A percentile compares a stretch with the other conserved stretches of the same genome.
phyloP scores from a whole-genome alignment of 2,113 vertebrate genomes.

The Lasiurus borealis region DNA sequence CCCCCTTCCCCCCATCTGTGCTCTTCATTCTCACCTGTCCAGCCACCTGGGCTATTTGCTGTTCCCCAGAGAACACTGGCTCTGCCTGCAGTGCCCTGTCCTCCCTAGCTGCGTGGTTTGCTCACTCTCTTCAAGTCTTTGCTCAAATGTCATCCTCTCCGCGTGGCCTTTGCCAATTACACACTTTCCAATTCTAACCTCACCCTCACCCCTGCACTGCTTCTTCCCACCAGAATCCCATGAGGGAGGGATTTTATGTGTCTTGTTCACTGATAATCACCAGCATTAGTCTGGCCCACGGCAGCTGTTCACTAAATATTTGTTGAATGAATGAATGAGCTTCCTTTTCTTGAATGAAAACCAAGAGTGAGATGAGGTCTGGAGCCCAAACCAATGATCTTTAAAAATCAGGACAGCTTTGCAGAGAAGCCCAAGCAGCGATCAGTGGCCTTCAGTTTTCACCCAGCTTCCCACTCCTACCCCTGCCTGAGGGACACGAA shows the following conservation, averaged over 20 bases:
- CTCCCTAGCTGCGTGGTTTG: accelerated
- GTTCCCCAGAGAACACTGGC: too few relatives aligned
- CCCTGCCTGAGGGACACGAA: background rate
- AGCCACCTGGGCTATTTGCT: background rate
- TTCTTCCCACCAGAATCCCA: background rate
- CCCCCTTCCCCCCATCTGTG: background rate
- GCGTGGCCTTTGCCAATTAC: background rate
- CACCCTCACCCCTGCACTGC: background rate
- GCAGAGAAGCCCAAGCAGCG: background rate
- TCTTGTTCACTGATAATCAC: background rate
- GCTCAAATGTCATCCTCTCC: background rate
- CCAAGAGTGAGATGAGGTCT: background rate
- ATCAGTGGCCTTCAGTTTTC: background rate
- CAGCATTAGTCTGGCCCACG: background rate
- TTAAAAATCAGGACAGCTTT: background rate
- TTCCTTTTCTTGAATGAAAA: background rate
- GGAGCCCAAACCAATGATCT: background rate
- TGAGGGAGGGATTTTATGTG: background rate
- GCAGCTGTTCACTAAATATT: background rate
- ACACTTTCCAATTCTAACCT: background rate
- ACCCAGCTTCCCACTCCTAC: background rate
- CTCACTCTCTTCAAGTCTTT: background rate
- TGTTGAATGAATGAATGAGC: background rate
- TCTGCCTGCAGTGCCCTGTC: background rate
- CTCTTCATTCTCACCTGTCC: background rate